Evolutionary conservation across 2,797 vertebrate genomes (phyloP).

Genomic region (Chromis chromis): DNA sequence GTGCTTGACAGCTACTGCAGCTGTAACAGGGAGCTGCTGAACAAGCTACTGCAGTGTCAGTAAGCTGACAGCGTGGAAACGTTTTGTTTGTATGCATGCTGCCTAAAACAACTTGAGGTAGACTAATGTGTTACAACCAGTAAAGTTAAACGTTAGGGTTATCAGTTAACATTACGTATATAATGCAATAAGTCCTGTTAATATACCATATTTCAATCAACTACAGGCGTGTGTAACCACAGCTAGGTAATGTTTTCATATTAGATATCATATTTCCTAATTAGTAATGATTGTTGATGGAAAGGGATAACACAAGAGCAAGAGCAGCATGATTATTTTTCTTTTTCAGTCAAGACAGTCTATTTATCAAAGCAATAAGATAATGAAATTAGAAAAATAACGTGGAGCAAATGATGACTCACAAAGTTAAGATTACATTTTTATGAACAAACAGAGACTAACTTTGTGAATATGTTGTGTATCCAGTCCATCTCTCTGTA

Average conservation of each 20-base stretch:
- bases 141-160: neutral
- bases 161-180: neutral
- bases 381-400: too few species aligned
- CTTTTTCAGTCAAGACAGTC: too few species aligned
- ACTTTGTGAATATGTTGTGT: neutral
- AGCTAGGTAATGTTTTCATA: neutral
- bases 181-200: neutral
- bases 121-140: neutral
- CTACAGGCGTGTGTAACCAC: too few species aligned
- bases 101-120: neutral
- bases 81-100: neutral
- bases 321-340: too few species aligned
- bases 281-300: too few species aligned
- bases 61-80: neutral
- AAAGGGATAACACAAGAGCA: too few species aligned
- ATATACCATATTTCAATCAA: neutral
- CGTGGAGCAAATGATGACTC: too few species aligned
- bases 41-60: neutral
- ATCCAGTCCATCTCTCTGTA: slow-evolving; percentile 51
- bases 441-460: neutral
- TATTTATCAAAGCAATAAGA: too few species aligned
- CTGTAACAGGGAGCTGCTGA: neutral
- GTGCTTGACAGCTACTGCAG: neutral
- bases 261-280: too few species aligned
- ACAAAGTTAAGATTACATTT: neutral